Evolutionary conservation across 2,888 invertebrate species (phyloP).

Genomic region (Apodemia hepburni): DNA sequence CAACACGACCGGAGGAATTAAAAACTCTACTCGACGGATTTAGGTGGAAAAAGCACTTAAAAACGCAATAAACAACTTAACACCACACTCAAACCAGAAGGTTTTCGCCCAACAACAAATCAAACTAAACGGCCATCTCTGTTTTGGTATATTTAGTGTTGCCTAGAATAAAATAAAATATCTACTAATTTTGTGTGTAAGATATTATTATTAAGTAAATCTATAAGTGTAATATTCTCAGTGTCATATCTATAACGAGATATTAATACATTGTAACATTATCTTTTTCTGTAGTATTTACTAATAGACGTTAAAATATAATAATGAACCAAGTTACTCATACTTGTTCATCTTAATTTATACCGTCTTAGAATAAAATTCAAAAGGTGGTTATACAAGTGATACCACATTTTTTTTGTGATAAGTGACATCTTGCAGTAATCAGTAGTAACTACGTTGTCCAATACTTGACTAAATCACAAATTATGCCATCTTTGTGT

Average conservation of each 20-base stretch:
- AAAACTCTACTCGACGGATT: constrained; percentile 4
- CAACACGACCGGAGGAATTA: constrained; percentile 2
- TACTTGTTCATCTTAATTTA: not conserved
- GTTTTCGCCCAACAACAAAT: not conserved
- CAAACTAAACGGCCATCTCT: not conserved
- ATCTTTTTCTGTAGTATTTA: not conserved
- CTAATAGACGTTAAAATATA: not conserved
- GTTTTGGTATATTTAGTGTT: not conserved
- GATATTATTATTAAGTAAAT: not conserved
- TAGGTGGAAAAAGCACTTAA: not conserved
- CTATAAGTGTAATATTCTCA: not conserved
- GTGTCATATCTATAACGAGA: not conserved
- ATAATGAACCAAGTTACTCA: not conserved
- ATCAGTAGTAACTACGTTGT: not conserved
- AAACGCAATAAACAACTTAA: not conserved
- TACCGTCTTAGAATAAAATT: not conserved
- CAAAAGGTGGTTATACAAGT: not conserved
- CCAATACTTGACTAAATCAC: not conserved
- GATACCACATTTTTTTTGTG: not conserved
- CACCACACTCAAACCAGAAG: not conserved
- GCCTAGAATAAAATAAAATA: not conserved
- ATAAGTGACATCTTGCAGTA: not conserved
- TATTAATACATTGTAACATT: not conserved
- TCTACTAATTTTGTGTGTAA: not conserved
- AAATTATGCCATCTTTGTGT: not conserved